phyloP scores from a whole-genome alignment of 2,888 invertebrate species.

The Drosophila phalerata region DNA sequence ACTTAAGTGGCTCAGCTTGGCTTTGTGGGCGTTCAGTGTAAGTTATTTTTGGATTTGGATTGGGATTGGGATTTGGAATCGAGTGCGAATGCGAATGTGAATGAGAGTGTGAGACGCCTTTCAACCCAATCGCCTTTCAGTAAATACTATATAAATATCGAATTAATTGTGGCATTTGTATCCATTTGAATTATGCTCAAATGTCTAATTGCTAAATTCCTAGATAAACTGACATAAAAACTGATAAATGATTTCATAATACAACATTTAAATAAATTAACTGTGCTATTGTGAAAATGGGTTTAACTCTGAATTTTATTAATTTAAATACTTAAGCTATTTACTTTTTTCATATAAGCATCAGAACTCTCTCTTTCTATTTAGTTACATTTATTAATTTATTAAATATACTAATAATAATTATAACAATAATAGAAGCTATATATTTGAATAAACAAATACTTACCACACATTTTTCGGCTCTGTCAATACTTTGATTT shows the following conservation, averaged over 20 bases:
- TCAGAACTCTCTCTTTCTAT: too few species aligned
- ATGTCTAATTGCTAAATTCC: slow-evolving; percentile 17
- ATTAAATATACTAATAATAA: too few species aligned
- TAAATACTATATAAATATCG: slow-evolving; percentile 27
- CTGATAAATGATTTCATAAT: not conserved
- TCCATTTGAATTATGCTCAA: slow-evolving; percentile 1
- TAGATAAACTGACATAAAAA: not conserved
- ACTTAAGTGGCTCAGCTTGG: slow-evolving; percentile 34
- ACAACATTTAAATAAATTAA: not conserved
- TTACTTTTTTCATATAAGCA: too few species aligned
- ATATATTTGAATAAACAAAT: not conserved
- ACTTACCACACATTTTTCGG: slow-evolving; percentile 57
- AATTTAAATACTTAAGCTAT: not conserved
- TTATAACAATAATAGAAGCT: not conserved
- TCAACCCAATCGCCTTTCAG: not conserved
- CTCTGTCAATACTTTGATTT: slow-evolving; percentile 5
- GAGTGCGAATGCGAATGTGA: not conserved
- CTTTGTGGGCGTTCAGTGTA: slow-evolving; percentile 50
- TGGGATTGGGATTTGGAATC: slow-evolving; percentile 22
- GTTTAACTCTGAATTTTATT: not conserved
- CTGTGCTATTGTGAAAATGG: not conserved
- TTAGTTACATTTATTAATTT: too few species aligned
- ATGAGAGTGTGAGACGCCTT: too few species aligned
- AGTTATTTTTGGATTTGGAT: slow-evolving; percentile 55
- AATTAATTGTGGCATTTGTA: slow-evolving; percentile 12